Base-by-base conservation (phyloP, 2,888 invertebrate species). In the Nycteola revayana region DNA sequence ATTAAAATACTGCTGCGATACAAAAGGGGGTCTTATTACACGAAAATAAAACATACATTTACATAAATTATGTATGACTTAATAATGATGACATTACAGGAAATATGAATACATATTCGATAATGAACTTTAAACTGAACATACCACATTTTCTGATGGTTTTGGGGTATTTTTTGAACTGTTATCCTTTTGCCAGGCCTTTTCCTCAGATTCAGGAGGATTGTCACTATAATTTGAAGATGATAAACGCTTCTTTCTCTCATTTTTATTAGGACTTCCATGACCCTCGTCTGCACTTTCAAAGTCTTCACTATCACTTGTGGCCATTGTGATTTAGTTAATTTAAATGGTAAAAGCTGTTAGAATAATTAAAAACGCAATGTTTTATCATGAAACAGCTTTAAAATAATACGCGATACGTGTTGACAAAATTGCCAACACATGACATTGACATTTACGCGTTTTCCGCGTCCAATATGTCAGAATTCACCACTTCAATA, bases 271-370 rank as follows among this genome's bases (percentile, higher is more conserved):
- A 10, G 68, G 56, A 29, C 52, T 71, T 8, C 72, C 77, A 9
- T 80, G 79, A 18, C 92, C 93, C 63, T 94, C 94, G 58, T 94
- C 94, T 2, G 94, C 94, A 79, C 94, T 94, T 75, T 94, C 93
- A 67, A 94, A 94, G 64, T 91, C 92, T 60, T 94, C 94, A 74
- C 93, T 94, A 48, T 94, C 94, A 49, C 94, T 94, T 20, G 92
- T 91, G 60, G 92, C 90, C 94, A 94, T 94, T 47, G 7, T 56
- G 20, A 7, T 9, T 21, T 5, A 7, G 14, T 21, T 21, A 3
- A 21, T 5, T 21, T 2, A 14, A 5, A n/a, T 21, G 21, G 3
- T 21, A n/a, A 3, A 7, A 21, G 30, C 25, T 35, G 11, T 31
- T 17, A 34, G 2, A 8, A 24, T 32, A 9, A 9, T 7, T 25